These are phyloP conservation scores for Phragmatobia fuliginosa DNA, from an alignment of 2,888 invertebrate species.

Conservation along the genomic window DNA sequence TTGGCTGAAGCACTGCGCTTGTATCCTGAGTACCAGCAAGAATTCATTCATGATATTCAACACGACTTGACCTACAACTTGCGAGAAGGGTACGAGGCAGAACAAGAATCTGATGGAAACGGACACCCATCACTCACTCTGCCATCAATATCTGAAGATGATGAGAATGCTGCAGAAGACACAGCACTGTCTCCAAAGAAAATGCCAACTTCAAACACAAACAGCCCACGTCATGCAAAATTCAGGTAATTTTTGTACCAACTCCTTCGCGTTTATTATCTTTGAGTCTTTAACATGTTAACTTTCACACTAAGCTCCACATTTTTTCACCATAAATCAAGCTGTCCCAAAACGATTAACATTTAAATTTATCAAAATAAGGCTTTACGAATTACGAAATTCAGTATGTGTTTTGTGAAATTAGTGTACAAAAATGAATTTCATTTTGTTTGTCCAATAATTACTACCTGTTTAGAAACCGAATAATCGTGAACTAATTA, in stretches of 20 bases:
- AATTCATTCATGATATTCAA: slow-evolving; percentile 97
- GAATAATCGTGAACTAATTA: not conserved
- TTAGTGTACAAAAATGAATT: not conserved
- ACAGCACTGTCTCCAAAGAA: slow-evolving; percentile 89
- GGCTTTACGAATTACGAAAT: not conserved
- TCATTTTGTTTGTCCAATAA: not conserved
- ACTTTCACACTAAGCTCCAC: not conserved
- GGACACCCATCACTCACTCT: slow-evolving; percentile 93
- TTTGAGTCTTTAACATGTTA: too few relatives aligned
- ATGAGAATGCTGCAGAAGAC: slow-evolving; percentile 94
- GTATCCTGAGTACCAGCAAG: slow-evolving; percentile 97
- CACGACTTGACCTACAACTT: slow-evolving; percentile 98
- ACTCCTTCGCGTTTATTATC: too few relatives aligned
- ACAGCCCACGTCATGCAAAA: slow-evolving; percentile 90
- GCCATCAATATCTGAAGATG: slow-evolving; percentile 98
- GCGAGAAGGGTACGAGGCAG: slow-evolving; percentile 96
- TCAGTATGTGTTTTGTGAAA: not conserved
- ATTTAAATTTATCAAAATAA: not conserved
- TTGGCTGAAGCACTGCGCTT: slow-evolving; percentile 95
- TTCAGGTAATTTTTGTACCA: slow-evolving; percentile 70
- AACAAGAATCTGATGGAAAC: slow-evolving; percentile 92
- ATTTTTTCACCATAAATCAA: not conserved
- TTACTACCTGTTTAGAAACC: too few relatives aligned
- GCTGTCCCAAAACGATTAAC: not conserved
- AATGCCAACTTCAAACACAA: slow-evolving; percentile 85